phyloP scores from a whole-genome alignment of 2,797 vertebrate genomes.

The Microchirus variegatus region DNA sequence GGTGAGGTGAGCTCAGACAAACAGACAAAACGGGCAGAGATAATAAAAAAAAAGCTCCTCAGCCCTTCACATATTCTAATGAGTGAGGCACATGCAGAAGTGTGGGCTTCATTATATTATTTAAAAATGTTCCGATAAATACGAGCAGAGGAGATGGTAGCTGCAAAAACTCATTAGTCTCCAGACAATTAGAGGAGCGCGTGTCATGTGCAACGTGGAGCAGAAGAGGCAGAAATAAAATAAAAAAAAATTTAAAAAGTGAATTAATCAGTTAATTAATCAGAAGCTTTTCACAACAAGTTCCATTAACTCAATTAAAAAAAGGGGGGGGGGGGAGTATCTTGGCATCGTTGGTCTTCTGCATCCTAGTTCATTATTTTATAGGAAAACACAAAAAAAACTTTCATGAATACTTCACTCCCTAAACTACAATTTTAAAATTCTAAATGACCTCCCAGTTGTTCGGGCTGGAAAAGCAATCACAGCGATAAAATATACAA shows the following conservation, averaged over 20 bases:
- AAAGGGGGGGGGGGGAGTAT: too few species aligned
- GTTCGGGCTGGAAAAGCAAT: too few species aligned
- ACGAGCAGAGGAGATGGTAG: slow-evolving; percentile 31
- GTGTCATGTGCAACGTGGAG: slow-evolving; percentile 19
- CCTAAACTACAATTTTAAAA: too few species aligned
- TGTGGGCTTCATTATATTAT: slow-evolving; percentile 62
- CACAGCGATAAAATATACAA: too few species aligned
- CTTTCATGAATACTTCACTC: too few species aligned
- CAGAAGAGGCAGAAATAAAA: slow-evolving; percentile 5
- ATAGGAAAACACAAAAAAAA: too few species aligned
- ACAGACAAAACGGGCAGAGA: slow-evolving; percentile 36
- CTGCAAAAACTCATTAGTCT: slow-evolving; percentile 45
- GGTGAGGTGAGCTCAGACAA: slow-evolving; percentile 49
- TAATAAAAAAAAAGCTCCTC: slow-evolving; percentile 19
- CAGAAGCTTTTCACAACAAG: slow-evolving; percentile 22
- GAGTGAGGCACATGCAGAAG: slow-evolving; percentile 46
- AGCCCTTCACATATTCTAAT: slow-evolving; percentile 58
- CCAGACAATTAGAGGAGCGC: slow-evolving; percentile 43
- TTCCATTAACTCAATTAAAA: slow-evolving; percentile 18
- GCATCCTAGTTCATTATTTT: too few species aligned
- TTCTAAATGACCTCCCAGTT: too few species aligned
- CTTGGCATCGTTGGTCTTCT: too few species aligned
- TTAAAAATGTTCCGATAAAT: slow-evolving; percentile 45
- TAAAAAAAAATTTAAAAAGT: slow-evolving; percentile 49
- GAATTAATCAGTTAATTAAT: slow-evolving; percentile 66